Evolutionary conservation across 2,113 vertebrate species (phyloP), one percentile per base, ranked within the genome.

Genomic region (Hirundichthys speculiger): DNA sequence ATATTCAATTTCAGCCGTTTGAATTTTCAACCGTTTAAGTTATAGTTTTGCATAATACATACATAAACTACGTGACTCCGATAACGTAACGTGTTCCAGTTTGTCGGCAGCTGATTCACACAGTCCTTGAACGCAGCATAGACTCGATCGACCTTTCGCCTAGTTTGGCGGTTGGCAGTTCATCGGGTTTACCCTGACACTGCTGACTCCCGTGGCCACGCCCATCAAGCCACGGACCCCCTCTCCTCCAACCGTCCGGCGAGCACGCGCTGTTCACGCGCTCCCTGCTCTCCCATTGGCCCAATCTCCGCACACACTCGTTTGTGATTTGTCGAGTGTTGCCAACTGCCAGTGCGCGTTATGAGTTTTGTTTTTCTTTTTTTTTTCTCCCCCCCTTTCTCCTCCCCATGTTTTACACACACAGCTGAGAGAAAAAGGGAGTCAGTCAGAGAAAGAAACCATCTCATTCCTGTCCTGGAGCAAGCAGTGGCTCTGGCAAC

Each of bases 241-340:
- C 66, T 86, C 88, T 92, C 93, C 74, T 75, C 90, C 89, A 80
- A 92, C 93, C 92, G 91, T 67, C 68, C 79, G 1, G 71, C 85
- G 73, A 76, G 88, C 96, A 96, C 86, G 95, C 94, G 86, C 88
- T 89, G 93, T 94, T 95, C 95, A 96, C 93, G 95, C 94, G 93
- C 79, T 80, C 61, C n/a, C 79, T 74, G 43, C 46, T 59, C 70
- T 50, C 39, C 67, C 12, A 95, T 96, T 96, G 95, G 96, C 65
- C 50, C 15, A 20, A 1, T 14, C 16, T 21, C 57, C 18, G 77
- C 75, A 90, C 81, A 86, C 79, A 84, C 74, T 86, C 13, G 39
- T 22, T 74, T 63, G 49, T 57, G 82, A 96, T 94, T 98, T 95
- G 95, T 47, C 19, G 57, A 56, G 34, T 82, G 86, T 91, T 91